A percentile compares a stretch with the other conserved stretches of the same genome.
phyloP scores from a whole-genome alignment of 2,797 vertebrate genomes.

The Chaetophractus vellerosus region DNA sequence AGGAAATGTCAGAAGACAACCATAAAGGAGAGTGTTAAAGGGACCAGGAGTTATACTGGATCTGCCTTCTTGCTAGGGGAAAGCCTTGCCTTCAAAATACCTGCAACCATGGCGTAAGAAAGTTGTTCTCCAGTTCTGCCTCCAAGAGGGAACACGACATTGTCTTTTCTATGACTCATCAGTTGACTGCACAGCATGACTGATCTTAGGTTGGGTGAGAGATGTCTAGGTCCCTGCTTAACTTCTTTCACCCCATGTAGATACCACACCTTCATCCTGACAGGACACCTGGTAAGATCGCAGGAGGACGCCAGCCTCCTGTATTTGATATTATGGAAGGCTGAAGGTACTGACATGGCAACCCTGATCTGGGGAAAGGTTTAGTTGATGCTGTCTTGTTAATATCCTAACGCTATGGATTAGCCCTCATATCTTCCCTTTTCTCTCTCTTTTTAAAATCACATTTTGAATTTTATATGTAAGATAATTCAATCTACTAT shows the following conservation, averaged over 20 bases:
- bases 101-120: background rate
- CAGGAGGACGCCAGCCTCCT: background rate
- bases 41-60: background rate
- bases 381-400: background rate
- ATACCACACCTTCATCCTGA: background rate
- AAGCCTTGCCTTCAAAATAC: background rate
- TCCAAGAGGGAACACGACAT: background rate
- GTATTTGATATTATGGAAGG: background rate
- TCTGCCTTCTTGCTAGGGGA: background rate
- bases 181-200: background rate
- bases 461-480: slow-evolving; percentile 19
- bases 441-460: background rate
- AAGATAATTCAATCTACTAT: background rate
- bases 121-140: background rate
- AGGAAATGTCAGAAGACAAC: background rate
- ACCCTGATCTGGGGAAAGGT: background rate
- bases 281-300: background rate
- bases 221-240: background rate
- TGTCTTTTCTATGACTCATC: background rate
- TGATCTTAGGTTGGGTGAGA: background rate
- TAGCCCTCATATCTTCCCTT: background rate
- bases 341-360: background rate
- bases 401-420: background rate
- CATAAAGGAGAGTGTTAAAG: background rate
- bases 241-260: background rate